Conservation (phyloP, 2,888 invertebrate species). For the Prosapia bicincta region DNA sequence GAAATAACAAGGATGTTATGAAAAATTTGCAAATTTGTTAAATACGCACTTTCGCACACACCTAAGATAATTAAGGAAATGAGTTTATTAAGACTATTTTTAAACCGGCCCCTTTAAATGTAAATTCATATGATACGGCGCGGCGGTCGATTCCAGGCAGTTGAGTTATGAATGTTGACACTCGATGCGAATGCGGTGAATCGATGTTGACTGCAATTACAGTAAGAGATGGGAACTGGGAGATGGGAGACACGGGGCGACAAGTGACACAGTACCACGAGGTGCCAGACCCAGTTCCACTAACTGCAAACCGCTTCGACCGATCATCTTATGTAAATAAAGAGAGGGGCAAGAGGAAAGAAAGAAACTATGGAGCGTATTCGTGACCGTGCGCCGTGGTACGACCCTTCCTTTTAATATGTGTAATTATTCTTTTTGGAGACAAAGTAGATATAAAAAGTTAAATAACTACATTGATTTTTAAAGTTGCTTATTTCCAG, state of each 20-base stretch:
- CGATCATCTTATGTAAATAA: not conserved
- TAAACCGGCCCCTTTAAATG: too few relatives aligned
- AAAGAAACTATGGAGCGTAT: not conserved
- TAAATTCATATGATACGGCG: too few relatives aligned
- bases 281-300: not conserved
- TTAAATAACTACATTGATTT: not conserved
- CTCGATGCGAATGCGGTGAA: not conserved
- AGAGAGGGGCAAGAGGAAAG: not conserved
- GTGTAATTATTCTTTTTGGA: not conserved
- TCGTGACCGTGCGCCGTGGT: not conserved
- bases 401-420: constrained; percentile 2
- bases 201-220: not conserved
- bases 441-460: constrained; percentile 2
- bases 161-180: too few relatives aligned
- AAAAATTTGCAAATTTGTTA: too few relatives aligned
- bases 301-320: not conserved
- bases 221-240: not conserved
- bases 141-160: too few relatives aligned
- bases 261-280: not conserved
- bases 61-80: too few relatives aligned
- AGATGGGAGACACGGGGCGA: not conserved
- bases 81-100: too few relatives aligned
- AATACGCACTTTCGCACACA: too few relatives aligned
- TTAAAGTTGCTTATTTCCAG: not conserved
- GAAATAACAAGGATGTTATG: too few relatives aligned